Evolutionary conservation across 2,888 invertebrate genomes (phyloP).

Genomic region (Hoplodrina ambigua): DNA sequence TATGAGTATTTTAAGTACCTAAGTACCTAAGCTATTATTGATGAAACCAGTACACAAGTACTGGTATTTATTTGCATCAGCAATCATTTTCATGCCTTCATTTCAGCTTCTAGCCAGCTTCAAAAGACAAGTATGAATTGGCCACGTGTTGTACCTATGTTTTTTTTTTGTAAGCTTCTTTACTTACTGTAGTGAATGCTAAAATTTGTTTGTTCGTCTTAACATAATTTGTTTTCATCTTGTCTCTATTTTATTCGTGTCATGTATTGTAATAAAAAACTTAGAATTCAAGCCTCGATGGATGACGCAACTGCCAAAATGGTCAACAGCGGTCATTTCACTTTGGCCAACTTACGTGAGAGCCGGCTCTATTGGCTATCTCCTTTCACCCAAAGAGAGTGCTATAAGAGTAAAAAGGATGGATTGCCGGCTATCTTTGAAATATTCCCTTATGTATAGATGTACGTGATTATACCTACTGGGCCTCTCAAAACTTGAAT

Average conservation of each 20-base stretch:
- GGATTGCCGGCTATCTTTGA: constrained; percentile 58
- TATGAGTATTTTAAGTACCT: not conserved
- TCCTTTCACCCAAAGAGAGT: constrained; percentile 68
- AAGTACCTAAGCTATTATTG: not conserved
- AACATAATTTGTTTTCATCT: constrained; percentile 38
- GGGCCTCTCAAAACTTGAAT: constrained; percentile 78
- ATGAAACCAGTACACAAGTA: not conserved
- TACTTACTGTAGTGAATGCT: not conserved
- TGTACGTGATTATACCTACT: constrained; percentile 64
- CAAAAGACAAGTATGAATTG: not conserved
- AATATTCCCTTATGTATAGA: constrained; percentile 70
- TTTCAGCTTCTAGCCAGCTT: not conserved
- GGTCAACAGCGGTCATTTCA: constrained; percentile 89
- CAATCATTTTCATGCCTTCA: not conserved
- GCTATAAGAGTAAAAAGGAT: constrained; percentile 70
- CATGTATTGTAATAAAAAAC: constrained; percentile 71
- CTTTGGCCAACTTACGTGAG: constrained; percentile 89
- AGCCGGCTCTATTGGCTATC: constrained; percentile 74
- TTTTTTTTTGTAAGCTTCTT: not conserved
- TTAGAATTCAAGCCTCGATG: constrained; percentile 80
- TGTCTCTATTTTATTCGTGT: constrained; percentile 68
- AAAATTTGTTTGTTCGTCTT: not conserved
- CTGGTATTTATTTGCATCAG: not conserved
- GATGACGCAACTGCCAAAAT: constrained; percentile 88
- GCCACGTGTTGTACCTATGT: not conserved